A percentile compares a stretch with the other conserved stretches of the same genome.
phyloP scores from a whole-genome alignment of 1,140 invertebrate species.

The Fopius arisanus region DNA sequence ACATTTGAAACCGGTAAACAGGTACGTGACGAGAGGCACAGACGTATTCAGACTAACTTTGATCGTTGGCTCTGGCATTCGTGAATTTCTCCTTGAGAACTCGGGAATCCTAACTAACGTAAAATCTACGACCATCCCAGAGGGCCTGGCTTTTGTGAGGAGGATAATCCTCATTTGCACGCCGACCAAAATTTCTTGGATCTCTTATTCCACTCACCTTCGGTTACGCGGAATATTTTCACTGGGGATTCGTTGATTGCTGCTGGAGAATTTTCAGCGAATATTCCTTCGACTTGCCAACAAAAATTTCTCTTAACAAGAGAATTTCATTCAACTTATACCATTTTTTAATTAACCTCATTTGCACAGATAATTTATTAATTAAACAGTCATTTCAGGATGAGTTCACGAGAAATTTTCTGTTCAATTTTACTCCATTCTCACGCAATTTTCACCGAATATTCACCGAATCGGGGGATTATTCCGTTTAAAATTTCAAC shows the following conservation, averaged over 20 bases:
- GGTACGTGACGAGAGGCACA: conserved; percentile 14
- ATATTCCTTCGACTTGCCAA: neutral
- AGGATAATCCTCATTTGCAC: conserved; percentile 11
- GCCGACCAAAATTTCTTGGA: neutral
- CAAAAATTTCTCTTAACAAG: too few species aligned
- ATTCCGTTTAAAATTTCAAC: too few species aligned
- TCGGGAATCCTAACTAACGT: neutral
- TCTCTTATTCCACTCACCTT: neutral
- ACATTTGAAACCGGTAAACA: conserved; percentile 16
- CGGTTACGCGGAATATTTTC: neutral
- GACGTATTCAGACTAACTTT: conserved; percentile 17
- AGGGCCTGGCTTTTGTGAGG: neutral
- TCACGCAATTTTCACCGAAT: too few species aligned
- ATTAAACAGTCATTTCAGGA: too few species aligned
- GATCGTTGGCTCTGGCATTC: neutral
- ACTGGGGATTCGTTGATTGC: neutral
- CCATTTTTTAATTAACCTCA: too few species aligned
- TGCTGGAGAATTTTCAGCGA: neutral
- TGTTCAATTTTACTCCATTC: too few species aligned
- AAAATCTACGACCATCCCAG: neutral
- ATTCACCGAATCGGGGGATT: too few species aligned
- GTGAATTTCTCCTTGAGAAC: neutral
- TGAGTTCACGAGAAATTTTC: too few species aligned
- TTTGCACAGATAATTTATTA: too few species aligned
- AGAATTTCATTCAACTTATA: too few species aligned